These are phyloP conservation scores for Apodemus agrarius DNA, from an alignment of 2,797 vertebrate genomes.

Conservation along the genomic window DNA sequence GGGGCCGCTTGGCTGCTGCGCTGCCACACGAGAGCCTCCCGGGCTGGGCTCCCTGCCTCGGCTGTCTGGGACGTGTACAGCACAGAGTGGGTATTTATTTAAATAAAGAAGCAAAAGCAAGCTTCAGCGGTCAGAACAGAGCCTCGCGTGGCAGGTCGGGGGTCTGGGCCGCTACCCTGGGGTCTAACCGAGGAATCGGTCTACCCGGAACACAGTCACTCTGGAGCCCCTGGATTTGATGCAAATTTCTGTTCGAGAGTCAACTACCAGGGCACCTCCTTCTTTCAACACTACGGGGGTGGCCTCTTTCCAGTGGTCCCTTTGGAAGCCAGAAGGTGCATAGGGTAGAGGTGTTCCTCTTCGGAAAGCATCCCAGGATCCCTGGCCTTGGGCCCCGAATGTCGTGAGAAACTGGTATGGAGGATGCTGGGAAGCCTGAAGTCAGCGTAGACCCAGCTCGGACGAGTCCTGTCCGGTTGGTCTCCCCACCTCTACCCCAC, in stretches of 20 bases:
- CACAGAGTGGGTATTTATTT: slow-evolving; percentile 92
- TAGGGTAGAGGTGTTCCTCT: neutral
- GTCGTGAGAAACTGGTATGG: neutral
- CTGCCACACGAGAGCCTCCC: slow-evolving; percentile 84
- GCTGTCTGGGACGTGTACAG: slow-evolving; percentile 90
- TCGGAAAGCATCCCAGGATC: neutral
- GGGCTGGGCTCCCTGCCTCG: slow-evolving; percentile 83
- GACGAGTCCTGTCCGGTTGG: slow-evolving; percentile 4
- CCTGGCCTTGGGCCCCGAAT: slow-evolving; percentile 5
- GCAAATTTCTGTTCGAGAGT: slow-evolving; percentile 35
- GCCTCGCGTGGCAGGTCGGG: neutral
- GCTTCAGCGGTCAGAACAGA: slow-evolving; percentile 57
- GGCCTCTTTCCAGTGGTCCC: neutral
- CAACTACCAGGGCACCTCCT: neutral
- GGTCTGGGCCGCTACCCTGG: slow-evolving; percentile 32
- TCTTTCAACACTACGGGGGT: neutral
- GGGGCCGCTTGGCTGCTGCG: slow-evolving; percentile 83
- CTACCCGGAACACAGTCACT: neutral
- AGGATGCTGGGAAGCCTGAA: neutral
- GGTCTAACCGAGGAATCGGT: slow-evolving; percentile 38
- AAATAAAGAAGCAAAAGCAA: slow-evolving; percentile 79
- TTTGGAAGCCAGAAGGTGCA: slow-evolving; percentile 5
- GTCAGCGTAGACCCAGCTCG: slow-evolving; percentile 58
- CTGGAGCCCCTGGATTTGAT: slow-evolving; percentile 41
- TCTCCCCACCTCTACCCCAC: neutral